Percentiles rank a stretch among this genome's conserved stretches.
These are phyloP conservation scores for Xiphorhynchus erythropygius DNA, from an alignment of 2,797 vertebrate genomes.

Conservation along the genomic window DNA sequence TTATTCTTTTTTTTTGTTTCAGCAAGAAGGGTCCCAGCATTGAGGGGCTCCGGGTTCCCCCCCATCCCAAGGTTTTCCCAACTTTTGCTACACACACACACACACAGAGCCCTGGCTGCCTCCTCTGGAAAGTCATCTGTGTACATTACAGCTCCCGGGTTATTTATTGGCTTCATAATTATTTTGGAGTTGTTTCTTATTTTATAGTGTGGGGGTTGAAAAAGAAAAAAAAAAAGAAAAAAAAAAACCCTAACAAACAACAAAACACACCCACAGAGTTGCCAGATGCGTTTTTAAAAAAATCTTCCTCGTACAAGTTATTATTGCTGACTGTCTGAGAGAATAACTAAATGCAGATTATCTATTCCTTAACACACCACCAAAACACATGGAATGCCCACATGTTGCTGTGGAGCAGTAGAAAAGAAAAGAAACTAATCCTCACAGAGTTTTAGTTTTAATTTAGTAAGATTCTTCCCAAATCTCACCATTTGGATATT, in stretches of 20 bases:
- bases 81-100: background rate
- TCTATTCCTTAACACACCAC: background rate
- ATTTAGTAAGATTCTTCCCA: background rate
- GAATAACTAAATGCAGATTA: conserved; percentile 31
- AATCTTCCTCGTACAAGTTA: conserved; percentile 27
- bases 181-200: background rate
- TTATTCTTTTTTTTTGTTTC: background rate
- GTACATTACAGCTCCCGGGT: background rate
- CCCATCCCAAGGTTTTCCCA: background rate
- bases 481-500: background rate
- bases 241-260: background rate
- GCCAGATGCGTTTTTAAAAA: conserved; percentile 47
- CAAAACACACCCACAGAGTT: background rate
- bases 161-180: conserved; percentile 50
- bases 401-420: background rate
- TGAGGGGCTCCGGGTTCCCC: background rate
- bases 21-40: conserved; percentile 68
- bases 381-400: background rate
- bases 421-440: background rate
- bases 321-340: conserved; percentile 30
- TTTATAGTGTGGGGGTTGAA: background rate
- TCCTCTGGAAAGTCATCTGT: conserved; percentile 15
- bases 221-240: background rate
- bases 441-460: background rate
- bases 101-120: background rate